Evolutionary conservation across 1,140 invertebrate species (phyloP).

Genomic region (Ganaspis sp.): DNA sequence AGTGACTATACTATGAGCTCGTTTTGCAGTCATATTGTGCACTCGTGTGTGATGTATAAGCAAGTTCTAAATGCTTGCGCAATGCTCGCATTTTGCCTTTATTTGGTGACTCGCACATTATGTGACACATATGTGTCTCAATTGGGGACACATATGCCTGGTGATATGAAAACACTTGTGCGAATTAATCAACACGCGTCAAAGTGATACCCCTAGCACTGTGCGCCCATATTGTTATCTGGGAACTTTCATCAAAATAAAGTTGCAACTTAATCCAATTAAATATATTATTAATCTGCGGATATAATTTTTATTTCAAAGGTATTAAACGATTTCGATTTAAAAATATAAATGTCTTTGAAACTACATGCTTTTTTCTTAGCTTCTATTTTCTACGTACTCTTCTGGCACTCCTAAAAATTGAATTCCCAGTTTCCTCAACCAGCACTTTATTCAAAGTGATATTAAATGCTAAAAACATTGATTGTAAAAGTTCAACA

Average conservation of each 20-base stretch:
- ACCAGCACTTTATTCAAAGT: background rate
- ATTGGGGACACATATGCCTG: no score
- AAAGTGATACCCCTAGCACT: no score
- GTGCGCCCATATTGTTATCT: no score
- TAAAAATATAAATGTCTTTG: background rate
- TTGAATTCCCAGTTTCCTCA: constrained; percentile 5
- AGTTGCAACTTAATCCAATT: background rate
- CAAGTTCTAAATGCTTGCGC: no score
- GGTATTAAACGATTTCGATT: background rate
- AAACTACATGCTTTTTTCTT: background rate
- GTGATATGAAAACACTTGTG: no score
- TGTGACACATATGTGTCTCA: no score
- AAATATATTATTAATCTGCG: background rate
- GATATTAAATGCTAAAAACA: background rate
- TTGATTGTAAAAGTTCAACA: background rate
- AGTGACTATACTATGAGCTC: no score
- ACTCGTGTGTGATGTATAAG: no score
- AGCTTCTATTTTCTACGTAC: background rate
- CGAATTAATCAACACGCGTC: no score
- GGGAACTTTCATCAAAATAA: background rate
- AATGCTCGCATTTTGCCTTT: no score
- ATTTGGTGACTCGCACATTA: no score
- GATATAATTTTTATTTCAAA: background rate
- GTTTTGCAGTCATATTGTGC: no score
- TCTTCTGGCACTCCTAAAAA: constrained; percentile 21